Percentiles rank a stretch among this genome's conserved stretches.
These are phyloP conservation scores for Leucophenga varia DNA, from an alignment of 1,140 invertebrate species.

Conservation along the genomic window DNA sequence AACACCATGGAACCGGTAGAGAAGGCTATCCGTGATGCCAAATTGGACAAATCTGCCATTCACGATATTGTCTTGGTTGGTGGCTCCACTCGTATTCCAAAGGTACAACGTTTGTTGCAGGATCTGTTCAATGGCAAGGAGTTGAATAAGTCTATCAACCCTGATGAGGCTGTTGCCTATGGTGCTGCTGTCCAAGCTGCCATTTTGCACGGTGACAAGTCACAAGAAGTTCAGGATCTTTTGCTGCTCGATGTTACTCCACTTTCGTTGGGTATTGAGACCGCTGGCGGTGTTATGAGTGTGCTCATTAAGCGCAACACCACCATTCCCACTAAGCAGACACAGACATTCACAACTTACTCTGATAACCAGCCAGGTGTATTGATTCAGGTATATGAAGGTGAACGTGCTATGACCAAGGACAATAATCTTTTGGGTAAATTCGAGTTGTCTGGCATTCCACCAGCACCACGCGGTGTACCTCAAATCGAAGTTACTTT, in stretches of 20 bases:
- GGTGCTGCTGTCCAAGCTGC: conserved; percentile 90
- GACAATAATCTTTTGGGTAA: conserved; percentile 92
- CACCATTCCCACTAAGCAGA: conserved; percentile 94
- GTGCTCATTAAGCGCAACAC: conserved; percentile 93
- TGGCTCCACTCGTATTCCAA: conserved; percentile 98
- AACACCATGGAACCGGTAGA: conserved; percentile 94
- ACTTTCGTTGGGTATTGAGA: conserved; percentile 94
- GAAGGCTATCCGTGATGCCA: conserved; percentile 90
- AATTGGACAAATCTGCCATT: conserved; percentile 88
- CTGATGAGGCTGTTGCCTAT: conserved; percentile 92
- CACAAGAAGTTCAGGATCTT: conserved; percentile 86
- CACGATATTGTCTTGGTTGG: conserved; percentile 97
- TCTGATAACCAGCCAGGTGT: conserved; percentile 96
- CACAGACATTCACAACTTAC: conserved; percentile 95
- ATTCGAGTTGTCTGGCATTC: conserved; percentile 92
- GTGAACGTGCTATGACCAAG: conserved; percentile 89
- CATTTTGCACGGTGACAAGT: conserved; percentile 92
- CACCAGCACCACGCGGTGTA: conserved; percentile 91
- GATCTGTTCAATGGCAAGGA: conserved; percentile 98
- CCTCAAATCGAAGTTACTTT: conserved; percentile 94
- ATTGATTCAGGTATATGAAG: conserved; percentile 86
- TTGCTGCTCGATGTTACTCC: conserved; percentile 92
- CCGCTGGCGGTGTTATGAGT: conserved; percentile 96
- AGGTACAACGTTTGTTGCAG: conserved; percentile 92
- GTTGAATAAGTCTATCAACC: conserved; percentile 94